Percentiles rank a stretch among this genome's conserved stretches.
Evolutionary conservation across 2,113 vertebrate species (phyloP).

Genomic region (Psephotus haematonotus): DNA sequence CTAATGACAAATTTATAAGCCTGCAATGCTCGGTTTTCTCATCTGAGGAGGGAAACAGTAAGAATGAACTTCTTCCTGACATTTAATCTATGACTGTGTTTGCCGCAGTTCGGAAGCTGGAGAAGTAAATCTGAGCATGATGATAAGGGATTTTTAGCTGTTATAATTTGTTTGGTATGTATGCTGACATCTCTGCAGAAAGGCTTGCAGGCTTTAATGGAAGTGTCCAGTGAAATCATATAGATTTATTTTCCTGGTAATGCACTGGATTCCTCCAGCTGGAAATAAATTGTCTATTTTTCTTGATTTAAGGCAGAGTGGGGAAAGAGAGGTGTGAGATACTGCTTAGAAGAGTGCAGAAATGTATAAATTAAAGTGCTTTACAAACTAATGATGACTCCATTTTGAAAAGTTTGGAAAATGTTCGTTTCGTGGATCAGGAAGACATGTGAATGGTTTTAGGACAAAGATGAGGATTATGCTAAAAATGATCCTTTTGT

Average conservation of each 20-base stretch:
- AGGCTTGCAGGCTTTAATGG: not conserved
- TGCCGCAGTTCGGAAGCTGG: not conserved
- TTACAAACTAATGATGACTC: not conserved
- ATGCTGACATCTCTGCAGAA: not conserved
- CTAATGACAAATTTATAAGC: constrained; percentile 8
- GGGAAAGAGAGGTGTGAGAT: not conserved
- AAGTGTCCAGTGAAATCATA: not conserved
- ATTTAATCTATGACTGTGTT: constrained; percentile 36
- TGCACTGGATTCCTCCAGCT: not conserved
- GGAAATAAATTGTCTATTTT: not conserved
- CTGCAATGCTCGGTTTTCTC: not conserved
- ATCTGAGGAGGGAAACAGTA: not conserved
- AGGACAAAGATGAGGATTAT: not conserved
- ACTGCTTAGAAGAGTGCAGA: not conserved
- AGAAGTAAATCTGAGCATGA: constrained; percentile 20
- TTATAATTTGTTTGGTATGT: not conserved
- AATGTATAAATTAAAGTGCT: not conserved
- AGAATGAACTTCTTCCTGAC: constrained; percentile 26
- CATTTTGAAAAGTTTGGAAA: not conserved
- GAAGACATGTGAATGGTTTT: not conserved
- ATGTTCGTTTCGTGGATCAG: not conserved
- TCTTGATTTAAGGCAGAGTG: not conserved
- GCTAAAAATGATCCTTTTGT: not conserved
- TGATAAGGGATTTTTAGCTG: constrained; percentile 26
- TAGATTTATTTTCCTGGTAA: not conserved